A percentile compares a stretch with the other conserved stretches of the same genome.
phyloP scores from a whole-genome alignment of 2,113 vertebrate genomes.

The Pithys albifrons region DNA sequence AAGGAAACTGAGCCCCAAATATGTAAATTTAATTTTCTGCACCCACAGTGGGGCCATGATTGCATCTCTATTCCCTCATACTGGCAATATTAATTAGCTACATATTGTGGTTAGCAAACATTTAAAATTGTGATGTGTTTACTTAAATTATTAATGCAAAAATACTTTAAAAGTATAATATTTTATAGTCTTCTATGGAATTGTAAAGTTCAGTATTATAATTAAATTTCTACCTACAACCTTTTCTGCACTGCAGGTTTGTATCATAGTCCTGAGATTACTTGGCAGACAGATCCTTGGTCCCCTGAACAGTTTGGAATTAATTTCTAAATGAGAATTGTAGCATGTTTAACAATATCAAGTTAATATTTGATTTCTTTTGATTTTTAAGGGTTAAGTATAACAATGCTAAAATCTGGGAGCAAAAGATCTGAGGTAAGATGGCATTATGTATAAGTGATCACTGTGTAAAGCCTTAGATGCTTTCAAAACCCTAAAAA shows the following conservation, averaged over 20 bases:
- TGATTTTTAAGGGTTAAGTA: constrained; percentile 20
- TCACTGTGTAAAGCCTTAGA: neutral
- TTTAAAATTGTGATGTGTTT: neutral
- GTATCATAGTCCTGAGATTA: neutral
- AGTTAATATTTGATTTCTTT: neutral
- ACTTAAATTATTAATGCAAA: neutral
- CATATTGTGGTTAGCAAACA: neutral
- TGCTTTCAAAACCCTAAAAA: neutral
- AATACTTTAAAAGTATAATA: neutral
- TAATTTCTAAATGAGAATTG: neutral
- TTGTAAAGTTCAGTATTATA: neutral
- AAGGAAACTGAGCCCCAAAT: neutral
- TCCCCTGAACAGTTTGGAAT: neutral
- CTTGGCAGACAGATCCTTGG: neutral
- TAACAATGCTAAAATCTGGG: neutral
- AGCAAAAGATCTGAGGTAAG: constrained; percentile 68
- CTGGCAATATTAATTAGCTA: neutral
- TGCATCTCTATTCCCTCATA: neutral
- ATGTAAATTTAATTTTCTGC: neutral
- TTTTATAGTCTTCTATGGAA: neutral
- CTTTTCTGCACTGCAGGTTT: neutral
- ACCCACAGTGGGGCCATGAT: neutral
- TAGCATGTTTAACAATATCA: neutral
- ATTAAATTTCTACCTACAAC: neutral
- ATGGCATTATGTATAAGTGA: neutral